These are phyloP conservation scores for Anguilla japonica DNA, from an alignment of 2,113 vertebrate genomes.

Conservation along the genomic window DNA sequence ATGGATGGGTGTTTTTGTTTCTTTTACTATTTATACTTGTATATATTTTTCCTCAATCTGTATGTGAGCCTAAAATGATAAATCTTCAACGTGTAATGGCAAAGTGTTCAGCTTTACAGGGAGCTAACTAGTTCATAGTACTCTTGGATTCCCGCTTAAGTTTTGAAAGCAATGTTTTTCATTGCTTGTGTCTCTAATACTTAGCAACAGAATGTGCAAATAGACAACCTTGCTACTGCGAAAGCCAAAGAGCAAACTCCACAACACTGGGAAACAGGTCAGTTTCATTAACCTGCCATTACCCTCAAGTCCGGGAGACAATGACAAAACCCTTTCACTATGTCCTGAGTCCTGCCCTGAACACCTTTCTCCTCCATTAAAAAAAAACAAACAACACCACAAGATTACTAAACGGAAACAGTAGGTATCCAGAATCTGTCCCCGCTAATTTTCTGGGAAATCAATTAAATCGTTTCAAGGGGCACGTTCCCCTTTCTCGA, in stretches of 20 bases:
- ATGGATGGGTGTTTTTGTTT: too few species aligned
- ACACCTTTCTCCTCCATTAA: constrained; percentile 23
- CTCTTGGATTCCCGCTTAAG: too few species aligned
- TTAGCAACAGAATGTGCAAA: background rate
- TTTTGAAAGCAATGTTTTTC: background rate
- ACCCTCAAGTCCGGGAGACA: constrained; percentile 61
- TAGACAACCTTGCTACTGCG: background rate
- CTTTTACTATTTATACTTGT: too few species aligned
- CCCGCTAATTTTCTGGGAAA: constrained; percentile 78
- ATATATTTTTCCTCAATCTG: too few species aligned
- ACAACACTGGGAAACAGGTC: constrained; percentile 53
- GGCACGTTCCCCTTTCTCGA: constrained; percentile 80
- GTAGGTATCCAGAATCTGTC: constrained; percentile 63
- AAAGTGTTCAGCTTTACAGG: too few species aligned
- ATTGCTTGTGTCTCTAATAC: background rate
- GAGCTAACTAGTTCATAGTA: too few species aligned
- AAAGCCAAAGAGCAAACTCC: constrained; percentile 68
- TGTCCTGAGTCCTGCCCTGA: constrained; percentile 53
- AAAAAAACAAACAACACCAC: constrained; percentile 9
- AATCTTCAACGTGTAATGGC: too few species aligned
- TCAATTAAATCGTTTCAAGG: constrained; percentile 80
- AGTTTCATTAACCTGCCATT: constrained; percentile 73
- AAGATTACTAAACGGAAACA: constrained; percentile 41
- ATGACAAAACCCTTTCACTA: constrained; percentile 66
- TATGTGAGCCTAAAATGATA: too few species aligned